Conservation (phyloP, 2,888 invertebrate species). For the Drosophila meridiana region DNA sequence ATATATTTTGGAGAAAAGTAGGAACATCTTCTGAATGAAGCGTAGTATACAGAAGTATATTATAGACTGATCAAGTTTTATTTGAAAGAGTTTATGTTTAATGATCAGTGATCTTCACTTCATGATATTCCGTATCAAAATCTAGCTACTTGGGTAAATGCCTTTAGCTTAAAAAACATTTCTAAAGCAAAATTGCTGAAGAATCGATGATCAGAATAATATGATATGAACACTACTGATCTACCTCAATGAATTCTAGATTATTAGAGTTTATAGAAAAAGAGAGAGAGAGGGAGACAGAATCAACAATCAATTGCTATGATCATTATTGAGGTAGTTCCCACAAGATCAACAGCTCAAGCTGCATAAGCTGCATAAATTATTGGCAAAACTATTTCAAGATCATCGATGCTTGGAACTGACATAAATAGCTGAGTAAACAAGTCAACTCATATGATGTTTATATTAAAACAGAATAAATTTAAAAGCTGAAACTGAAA, state of each 20-base stretch:
- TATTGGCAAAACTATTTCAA: constrained; percentile 28
- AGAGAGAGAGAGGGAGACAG: neutral
- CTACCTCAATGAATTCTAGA: neutral
- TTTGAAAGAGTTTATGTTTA: neutral
- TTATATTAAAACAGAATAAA: neutral
- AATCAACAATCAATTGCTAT: neutral
- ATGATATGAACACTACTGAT: neutral
- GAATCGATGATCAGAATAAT: neutral
- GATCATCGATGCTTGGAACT: constrained; percentile 1
- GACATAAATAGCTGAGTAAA: neutral
- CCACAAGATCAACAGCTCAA: neutral
- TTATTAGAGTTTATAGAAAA: neutral
- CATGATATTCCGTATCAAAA: too few species aligned
- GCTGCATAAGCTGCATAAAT: constrained; percentile 9
- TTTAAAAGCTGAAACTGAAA: neutral
- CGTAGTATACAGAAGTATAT: neutral
- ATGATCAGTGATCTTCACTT: neutral
- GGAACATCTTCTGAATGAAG: neutral
- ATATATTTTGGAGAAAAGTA: neutral
- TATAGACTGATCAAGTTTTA: neutral
- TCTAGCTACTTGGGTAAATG: too few species aligned
- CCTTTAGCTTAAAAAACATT: neutral
- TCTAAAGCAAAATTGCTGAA: neutral
- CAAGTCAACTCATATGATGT: neutral
- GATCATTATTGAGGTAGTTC: constrained; percentile 14